These are phyloP conservation scores for Sclerodermus sp. DNA, from an alignment of 2,888 invertebrate species.

Conservation along the genomic window DNA sequence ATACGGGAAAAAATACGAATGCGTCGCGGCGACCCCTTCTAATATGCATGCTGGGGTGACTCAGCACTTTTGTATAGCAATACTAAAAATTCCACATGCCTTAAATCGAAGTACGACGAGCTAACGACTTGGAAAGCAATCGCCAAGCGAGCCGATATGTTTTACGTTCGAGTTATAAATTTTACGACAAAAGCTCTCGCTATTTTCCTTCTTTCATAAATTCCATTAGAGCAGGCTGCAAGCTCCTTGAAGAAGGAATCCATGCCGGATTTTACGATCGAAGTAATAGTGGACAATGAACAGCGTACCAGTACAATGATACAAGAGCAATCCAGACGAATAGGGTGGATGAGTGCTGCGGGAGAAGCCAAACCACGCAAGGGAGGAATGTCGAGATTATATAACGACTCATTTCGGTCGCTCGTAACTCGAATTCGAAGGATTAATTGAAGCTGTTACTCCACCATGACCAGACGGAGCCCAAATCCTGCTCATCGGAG, in stretches of 20 bases:
- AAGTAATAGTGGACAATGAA: conserved; percentile 17
- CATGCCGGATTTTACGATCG: conserved; percentile 26
- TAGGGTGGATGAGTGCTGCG: too few relatives aligned
- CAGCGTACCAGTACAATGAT: background rate
- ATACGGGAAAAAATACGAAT: too few relatives aligned
- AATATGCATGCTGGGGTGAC: too few relatives aligned
- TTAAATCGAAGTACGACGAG: too few relatives aligned
- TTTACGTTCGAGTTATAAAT: conserved; percentile 24
- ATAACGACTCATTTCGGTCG: conserved; percentile 43
- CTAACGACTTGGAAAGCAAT: conserved; percentile 31
- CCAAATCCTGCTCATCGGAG: conserved; percentile 36
- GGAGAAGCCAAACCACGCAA: too few relatives aligned
- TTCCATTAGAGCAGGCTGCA: conserved; percentile 22
- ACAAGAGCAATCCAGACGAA: conserved; percentile 2
- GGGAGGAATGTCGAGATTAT: conserved; percentile 32
- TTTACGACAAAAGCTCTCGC: conserved; percentile 20
- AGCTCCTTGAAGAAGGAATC: conserved; percentile 8
- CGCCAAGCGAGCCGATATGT: conserved; percentile 18
- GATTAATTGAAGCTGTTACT: conserved; percentile 47
- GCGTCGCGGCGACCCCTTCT: too few relatives aligned
- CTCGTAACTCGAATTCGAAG: conserved; percentile 47
- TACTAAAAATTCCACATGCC: too few relatives aligned
- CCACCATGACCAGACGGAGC: conserved; percentile 43
- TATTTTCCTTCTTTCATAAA: conserved; percentile 18
- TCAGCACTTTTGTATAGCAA: too few relatives aligned